A percentile compares a stretch with the other conserved stretches of the same genome.
Evolutionary conservation across 1,140 invertebrate genomes (phyloP).

Genomic region (Cotesia vestalis): DNA sequence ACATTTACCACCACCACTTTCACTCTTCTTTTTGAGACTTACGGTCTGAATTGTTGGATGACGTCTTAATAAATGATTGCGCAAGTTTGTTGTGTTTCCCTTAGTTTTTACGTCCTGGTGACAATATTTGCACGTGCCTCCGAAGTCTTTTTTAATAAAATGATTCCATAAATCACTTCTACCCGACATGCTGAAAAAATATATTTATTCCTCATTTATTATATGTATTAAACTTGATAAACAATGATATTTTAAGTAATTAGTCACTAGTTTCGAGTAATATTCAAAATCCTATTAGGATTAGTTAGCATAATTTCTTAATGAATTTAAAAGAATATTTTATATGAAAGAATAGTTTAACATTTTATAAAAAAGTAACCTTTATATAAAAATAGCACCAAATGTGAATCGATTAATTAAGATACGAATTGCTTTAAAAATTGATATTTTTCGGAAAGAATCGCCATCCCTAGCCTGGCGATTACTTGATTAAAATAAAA

Average conservation of each 20-base stretch:
- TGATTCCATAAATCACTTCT: background rate
- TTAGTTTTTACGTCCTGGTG: background rate
- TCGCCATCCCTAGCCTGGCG: too few species aligned
- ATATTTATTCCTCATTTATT: background rate
- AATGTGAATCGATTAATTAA: too few species aligned
- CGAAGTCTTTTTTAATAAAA: background rate
- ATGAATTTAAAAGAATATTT: too few species aligned
- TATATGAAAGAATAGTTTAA: too few species aligned
- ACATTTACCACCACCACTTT: slow-evolving; percentile 4
- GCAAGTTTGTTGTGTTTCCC: slow-evolving; percentile 1
- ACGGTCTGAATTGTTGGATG: background rate
- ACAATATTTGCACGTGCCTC: background rate
- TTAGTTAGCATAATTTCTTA: background rate
- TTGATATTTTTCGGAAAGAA: too few species aligned
- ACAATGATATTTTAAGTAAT: background rate
- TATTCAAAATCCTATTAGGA: background rate
- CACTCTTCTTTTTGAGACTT: slow-evolving; percentile 3
- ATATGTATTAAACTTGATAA: background rate
- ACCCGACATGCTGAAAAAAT: slow-evolving; percentile 9
- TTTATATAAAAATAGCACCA: too few species aligned
- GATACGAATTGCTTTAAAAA: too few species aligned
- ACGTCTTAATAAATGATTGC: slow-evolving; percentile 3
- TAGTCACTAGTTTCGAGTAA: background rate
- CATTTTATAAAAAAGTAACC: too few species aligned
- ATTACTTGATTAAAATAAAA: too few species aligned